phyloP scores from a whole-genome alignment of 2,797 vertebrate genomes.

The Hylomyscus alleni region DNA sequence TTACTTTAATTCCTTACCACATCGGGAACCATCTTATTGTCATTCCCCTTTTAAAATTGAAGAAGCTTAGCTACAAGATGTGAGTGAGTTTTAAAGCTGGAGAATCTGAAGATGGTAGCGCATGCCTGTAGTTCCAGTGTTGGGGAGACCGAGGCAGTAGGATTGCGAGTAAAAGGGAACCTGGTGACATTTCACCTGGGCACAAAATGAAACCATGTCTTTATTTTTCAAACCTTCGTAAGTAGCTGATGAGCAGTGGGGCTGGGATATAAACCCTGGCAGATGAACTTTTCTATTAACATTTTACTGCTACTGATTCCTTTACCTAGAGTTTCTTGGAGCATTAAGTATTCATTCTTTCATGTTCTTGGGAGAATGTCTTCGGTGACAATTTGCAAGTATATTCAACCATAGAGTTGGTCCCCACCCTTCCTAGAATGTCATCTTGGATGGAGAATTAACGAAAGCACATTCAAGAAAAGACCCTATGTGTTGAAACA shows the following conservation, averaged over 20 bases:
- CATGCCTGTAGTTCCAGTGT: neutral
- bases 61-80: neutral
- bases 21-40: neutral
- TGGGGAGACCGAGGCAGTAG: neutral
- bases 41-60: neutral
- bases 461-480: constrained; percentile 3
- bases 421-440: neutral
- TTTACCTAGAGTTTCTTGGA: constrained; percentile 8
- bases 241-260: neutral
- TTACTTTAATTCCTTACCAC: neutral
- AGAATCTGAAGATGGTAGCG: neutral
- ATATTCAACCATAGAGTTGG: neutral
- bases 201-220: neutral
- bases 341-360: neutral
- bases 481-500: neutral
- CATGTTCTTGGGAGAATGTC: neutral
- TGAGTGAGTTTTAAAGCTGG: neutral
- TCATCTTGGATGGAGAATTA: neutral
- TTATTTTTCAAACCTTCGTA: neutral
- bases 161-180: neutral
- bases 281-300: neutral
- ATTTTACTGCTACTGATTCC: neutral
- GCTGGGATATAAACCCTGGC: neutral
- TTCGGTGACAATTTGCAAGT: neutral
- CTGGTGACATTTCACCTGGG: neutral